phyloP scores from a whole-genome alignment of 2,113 vertebrate species.

The Hipposideros armiger region DNA sequence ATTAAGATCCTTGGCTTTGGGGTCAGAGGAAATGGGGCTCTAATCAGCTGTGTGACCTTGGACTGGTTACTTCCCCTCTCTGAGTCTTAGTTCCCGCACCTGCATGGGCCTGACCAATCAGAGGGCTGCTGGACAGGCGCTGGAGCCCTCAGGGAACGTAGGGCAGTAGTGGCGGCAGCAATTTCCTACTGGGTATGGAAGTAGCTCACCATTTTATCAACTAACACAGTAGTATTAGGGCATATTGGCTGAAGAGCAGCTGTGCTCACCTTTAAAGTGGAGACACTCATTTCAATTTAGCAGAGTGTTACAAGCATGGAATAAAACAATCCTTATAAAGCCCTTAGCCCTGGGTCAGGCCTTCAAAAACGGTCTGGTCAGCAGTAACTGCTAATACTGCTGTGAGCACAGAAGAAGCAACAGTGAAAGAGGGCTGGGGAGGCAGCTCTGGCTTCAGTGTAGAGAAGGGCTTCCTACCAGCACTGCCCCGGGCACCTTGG shows the following conservation, averaged over 20 bases:
- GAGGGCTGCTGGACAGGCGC: neutral
- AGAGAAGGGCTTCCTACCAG: neutral
- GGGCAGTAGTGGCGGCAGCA: neutral
- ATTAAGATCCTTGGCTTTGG: neutral
- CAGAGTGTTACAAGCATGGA: neutral
- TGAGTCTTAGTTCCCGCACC: neutral
- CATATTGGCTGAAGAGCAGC: neutral
- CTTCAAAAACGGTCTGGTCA: neutral
- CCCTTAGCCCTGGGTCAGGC: neutral
- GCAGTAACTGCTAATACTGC: neutral
- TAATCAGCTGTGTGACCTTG: neutral
- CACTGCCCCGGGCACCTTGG: neutral
- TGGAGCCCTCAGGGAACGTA: neutral
- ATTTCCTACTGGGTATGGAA: neutral
- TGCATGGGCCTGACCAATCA: neutral
- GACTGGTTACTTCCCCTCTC: neutral
- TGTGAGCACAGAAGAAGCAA: neutral
- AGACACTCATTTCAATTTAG: neutral
- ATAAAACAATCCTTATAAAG: neutral
- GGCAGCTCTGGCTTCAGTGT: neutral
- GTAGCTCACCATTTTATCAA: neutral
- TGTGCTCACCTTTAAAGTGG: neutral
- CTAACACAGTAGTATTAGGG: neutral
- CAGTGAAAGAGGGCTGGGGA: neutral
- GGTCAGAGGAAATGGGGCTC: neutral